Evolutionary conservation across 64 coral and sea anemone species (phyloP).

Genomic region (Dendronephthya gigantea): DNA sequence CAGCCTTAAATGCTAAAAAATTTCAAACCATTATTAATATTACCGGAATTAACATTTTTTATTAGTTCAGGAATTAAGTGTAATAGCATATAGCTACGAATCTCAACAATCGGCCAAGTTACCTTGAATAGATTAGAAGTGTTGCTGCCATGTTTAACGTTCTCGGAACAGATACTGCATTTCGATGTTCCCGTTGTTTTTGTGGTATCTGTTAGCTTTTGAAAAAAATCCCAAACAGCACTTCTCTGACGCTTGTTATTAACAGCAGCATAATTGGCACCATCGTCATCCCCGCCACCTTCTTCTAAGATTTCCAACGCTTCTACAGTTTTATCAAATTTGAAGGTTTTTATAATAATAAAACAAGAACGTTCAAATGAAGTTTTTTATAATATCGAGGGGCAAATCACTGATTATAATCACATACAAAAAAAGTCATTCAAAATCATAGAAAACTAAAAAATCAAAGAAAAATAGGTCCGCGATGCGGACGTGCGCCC

Average conservation of each 20-base stretch:
- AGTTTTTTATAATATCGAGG: too few relatives aligned
- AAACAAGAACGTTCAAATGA: too few relatives aligned
- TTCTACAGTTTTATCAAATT: not conserved
- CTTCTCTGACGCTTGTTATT: constrained; percentile 28
- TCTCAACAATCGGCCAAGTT: not conserved
- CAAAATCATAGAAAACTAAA: too few relatives aligned
- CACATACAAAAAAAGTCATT: too few relatives aligned
- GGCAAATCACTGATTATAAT: too few relatives aligned
- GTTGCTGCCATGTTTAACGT: constrained; percentile 24
- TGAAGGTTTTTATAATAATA: too few relatives aligned
- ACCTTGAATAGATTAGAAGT: constrained; percentile 35
- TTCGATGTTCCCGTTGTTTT: constrained; percentile 10
- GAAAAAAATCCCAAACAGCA: constrained; percentile 29
- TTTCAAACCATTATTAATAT: not conserved
- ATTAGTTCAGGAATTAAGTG: not conserved
- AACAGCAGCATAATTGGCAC: not conserved
- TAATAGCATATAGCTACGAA: not conserved
- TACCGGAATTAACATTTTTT: not conserved
- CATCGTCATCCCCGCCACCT: not conserved
- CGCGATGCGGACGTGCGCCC: too few relatives aligned
- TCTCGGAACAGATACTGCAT: constrained; percentile 21
- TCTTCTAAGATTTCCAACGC: not conserved
- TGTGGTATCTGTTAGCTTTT: constrained; percentile 4
- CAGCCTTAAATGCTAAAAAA: constrained; percentile 21
- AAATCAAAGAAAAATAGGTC: too few relatives aligned